Percentiles rank a stretch among this genome's conserved stretches.
Evolutionary conservation across 2,888 invertebrate genomes (phyloP).

Genomic region (Ochropacha duplaris): DNA sequence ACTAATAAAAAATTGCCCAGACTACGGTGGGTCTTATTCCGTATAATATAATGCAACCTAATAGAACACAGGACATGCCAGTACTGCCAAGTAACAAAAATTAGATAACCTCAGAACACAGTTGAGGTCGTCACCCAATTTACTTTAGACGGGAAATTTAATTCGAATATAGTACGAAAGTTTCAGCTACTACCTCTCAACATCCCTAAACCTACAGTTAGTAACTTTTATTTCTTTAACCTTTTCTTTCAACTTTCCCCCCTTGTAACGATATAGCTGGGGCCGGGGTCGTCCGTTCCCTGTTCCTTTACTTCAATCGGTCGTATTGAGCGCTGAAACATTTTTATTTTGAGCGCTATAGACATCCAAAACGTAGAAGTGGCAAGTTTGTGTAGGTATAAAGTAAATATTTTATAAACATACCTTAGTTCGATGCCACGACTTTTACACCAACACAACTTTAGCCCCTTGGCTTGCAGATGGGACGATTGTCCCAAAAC

Average conservation of each 20-base stretch:
- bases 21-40: no score
- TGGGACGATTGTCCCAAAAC: no score
- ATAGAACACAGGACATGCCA: no score
- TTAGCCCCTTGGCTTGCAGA: no score
- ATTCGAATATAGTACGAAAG: neutral
- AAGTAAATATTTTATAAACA: no score
- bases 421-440: no score
- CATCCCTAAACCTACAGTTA: conserved; percentile 5
- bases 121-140: neutral
- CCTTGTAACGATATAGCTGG: conserved; percentile 1
- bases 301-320: conserved; percentile 8
- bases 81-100: neutral
- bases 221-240: conserved; percentile 27
- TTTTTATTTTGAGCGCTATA: conserved; percentile 1
- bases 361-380: no score
- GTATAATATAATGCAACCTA: no score
- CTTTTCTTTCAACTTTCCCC: conserved; percentile 14
- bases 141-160: neutral
- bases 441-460: no score
- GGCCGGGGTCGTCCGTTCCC: conserved; percentile 1
- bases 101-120: neutral
- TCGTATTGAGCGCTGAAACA: neutral
- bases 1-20: no score
- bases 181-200: conserved; percentile 10
- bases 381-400: no score